Base-by-base conservation (phyloP, 2,888 invertebrate species). In the Oasisia sp. region DNA sequence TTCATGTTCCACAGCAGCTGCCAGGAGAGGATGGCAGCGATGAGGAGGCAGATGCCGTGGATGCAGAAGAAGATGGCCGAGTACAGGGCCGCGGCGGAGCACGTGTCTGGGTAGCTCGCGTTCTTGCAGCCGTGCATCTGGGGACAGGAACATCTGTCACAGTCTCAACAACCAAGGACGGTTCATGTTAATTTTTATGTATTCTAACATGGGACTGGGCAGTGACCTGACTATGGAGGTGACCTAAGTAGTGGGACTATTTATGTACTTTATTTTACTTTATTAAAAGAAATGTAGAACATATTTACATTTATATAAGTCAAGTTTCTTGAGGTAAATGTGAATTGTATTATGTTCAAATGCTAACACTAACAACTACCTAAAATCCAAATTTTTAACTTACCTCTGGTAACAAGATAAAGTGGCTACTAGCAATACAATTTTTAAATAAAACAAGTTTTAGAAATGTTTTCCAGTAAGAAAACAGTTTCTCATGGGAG, bases 81-180 rank as follows among this genome's bases (percentile, higher is more conserved):
- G 94, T 94, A 96, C 19, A 95, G 93, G 91, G 94, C 94, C 91
- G 93, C 93, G 91, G 94, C 94, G 4, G 95, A 95, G 93, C 95
- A 96, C 32, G 94, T 94, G 89, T 94, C 95, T 11, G 93, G 94
- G 93, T 95, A 94, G 74, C 91, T 92, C 94, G 94, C 94, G 93
- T 95, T 94, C 32, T 93, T 93, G 93, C 96, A 96, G 9, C 95
- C 95, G 93, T 95, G 94, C 89, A 93, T 93, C 95, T 95, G 94
- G 56, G 93, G 94, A 32, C 14, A 56, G 5, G 12, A n/a, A 32
- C 50, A 32, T 90, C 32, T 32, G n/a, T 32, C 19, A 90, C 14
- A 32, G 12, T 90, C 19, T n/a, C 5, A 32, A 32, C 12, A n/a
- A 90, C 89, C 14, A 89, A 32, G 19, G 89, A 90, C 90, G 8